Percentiles rank a stretch among this genome's conserved stretches.
Evolutionary conservation across 2,888 invertebrate genomes (phyloP).

Genomic region (Dynastes hyllus): DNA sequence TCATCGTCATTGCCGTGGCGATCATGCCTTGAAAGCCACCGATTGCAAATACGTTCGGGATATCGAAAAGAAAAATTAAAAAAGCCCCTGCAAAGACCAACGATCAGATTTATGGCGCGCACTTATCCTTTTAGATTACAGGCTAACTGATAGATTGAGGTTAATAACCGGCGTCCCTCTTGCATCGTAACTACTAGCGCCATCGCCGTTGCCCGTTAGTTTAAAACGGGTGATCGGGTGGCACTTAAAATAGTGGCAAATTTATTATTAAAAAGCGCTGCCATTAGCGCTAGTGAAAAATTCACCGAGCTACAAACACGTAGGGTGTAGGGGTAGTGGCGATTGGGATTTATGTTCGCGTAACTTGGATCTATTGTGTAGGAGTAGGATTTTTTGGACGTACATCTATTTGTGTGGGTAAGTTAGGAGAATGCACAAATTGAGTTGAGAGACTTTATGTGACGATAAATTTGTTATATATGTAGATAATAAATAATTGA

Average conservation of each 20-base stretch:
- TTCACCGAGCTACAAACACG: not conserved
- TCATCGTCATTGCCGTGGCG: too few relatives aligned
- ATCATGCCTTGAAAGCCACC: too few relatives aligned
- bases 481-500: too few relatives aligned
- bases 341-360: slow-evolving; percentile 1
- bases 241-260: slow-evolving; percentile 18
- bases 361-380: not conserved
- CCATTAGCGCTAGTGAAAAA: slow-evolving; percentile 46
- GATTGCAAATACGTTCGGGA: too few relatives aligned
- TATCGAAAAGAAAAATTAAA: not conserved
- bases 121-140: slow-evolving; percentile 45
- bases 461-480: too few relatives aligned
- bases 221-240: slow-evolving; percentile 6
- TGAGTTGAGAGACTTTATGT: too few relatives aligned
- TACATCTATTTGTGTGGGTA: not conserved
- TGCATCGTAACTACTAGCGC: not conserved
- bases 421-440: not conserved
- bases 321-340: not conserved
- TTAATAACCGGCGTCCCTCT: slow-evolving; percentile 43
- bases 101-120: slow-evolving; percentile 19
- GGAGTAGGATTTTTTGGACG: not conserved
- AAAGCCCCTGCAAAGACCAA: not conserved
- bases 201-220: slow-evolving; percentile 26
- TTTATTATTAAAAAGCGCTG: slow-evolving; percentile 47
- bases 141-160: slow-evolving; percentile 49